Conservation (phyloP, 1,140 invertebrate genomes). For the Catajapyx aquilonaris region DNA sequence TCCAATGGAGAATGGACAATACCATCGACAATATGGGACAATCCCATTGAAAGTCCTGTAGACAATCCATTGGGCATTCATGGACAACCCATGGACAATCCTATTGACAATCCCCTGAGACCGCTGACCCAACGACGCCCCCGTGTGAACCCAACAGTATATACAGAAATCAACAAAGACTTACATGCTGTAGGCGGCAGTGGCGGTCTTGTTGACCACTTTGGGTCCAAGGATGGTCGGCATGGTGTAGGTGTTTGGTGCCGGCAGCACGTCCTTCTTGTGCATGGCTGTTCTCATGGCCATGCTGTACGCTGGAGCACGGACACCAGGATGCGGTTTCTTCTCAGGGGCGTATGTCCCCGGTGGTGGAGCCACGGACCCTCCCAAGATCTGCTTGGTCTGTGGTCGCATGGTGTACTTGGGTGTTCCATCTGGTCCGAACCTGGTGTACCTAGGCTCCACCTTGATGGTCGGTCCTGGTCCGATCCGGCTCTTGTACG, state of each 20-base stretch:
- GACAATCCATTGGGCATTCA: too few relatives aligned
- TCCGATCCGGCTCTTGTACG: conserved; percentile 15
- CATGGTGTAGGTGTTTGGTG: background rate
- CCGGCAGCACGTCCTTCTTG: background rate
- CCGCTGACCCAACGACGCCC: too few relatives aligned
- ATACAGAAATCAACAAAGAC: too few relatives aligned
- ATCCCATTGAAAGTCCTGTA: too few relatives aligned
- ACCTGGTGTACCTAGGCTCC: conserved; percentile 19
- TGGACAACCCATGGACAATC: too few relatives aligned
- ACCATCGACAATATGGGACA: too few relatives aligned
- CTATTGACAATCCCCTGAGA: too few relatives aligned
- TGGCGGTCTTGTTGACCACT: background rate
- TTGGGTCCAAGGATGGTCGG: background rate
- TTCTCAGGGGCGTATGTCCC: background rate
- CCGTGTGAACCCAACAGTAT: too few relatives aligned
- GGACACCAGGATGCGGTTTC: background rate
- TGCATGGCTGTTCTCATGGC: background rate
- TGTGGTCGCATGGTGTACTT: conserved; percentile 19
- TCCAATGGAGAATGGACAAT: too few relatives aligned
- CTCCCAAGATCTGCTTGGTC: background rate
- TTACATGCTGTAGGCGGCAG: background rate
- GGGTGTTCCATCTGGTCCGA: conserved; percentile 23
- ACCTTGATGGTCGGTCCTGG: conserved; percentile 29
- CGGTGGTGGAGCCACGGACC: background rate
- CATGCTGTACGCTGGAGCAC: background rate